These are phyloP conservation scores for Xyrauchen texanus DNA, from an alignment of 2,113 vertebrate species.

Conservation along the genomic window DNA sequence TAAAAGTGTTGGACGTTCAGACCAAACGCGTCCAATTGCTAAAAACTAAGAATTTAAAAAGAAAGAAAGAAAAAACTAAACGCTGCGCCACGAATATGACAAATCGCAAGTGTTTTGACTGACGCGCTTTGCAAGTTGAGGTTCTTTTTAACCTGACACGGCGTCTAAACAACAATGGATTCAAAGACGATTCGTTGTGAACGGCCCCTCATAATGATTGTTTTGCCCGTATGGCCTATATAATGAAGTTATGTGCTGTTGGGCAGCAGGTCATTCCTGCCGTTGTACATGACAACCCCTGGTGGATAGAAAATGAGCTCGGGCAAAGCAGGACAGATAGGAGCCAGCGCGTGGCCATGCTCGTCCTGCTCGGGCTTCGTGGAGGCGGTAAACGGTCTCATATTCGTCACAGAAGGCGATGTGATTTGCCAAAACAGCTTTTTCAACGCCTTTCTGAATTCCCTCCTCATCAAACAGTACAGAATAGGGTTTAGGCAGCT, in stretches of 20 bases:
- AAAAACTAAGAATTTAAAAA: too few species aligned
- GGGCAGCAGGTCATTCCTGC: slow-evolving; percentile 79
- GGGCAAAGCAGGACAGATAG: slow-evolving; percentile 56
- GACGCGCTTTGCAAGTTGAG: too few species aligned
- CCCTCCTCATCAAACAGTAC: slow-evolving; percentile 92
- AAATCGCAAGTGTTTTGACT: too few species aligned
- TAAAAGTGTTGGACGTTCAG: too few species aligned
- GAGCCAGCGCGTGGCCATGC: slow-evolving; percentile 69
- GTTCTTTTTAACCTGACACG: too few species aligned
- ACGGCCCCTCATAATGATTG: not conserved
- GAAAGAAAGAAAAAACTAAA: too few species aligned
- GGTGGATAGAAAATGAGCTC: slow-evolving; percentile 83
- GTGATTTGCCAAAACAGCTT: slow-evolving; percentile 87
- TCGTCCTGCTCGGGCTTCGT: slow-evolving; percentile 85
- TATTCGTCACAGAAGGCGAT: slow-evolving; percentile 80
- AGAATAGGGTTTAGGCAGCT: slow-evolving; percentile 95
- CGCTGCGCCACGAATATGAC: too few species aligned
- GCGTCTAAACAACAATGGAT: too few species aligned
- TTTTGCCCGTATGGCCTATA: not conserved
- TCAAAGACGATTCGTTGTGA: too few species aligned
- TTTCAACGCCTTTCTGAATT: slow-evolving; percentile 90
- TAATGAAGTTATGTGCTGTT: slow-evolving; percentile 67
- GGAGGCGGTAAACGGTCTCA: slow-evolving; percentile 83
- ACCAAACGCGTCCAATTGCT: too few species aligned
- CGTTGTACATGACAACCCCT: slow-evolving; percentile 81